Evolutionary conservation across 1,140 invertebrate species (phyloP), one percentile per base, ranked within the genome.

Genomic region (Ctenoplectra terminalis): DNA sequence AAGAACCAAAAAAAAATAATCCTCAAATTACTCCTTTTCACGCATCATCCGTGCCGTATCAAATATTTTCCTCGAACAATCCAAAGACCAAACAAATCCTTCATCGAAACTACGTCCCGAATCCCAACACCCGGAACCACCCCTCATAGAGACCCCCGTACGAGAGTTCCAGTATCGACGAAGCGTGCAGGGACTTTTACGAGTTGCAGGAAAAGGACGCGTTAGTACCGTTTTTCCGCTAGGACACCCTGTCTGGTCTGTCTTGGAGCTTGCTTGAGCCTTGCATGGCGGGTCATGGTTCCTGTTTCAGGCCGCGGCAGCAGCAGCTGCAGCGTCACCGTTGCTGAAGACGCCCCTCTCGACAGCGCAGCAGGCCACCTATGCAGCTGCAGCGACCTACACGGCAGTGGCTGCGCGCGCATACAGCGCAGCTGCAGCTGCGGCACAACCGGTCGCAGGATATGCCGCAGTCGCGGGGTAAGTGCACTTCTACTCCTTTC

Each of bases 331-430:
- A 90, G 96, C 96, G 74, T 96, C 96, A 84, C 95, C 95, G 81
- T 95, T 96, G 84, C 93, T 96, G 92, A 94, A 96, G 92, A 96
- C 96, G 63, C 96, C 96, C 84, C 94, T 96, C 88, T 96, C 94
- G 91, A 96, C 94, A 93, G 95, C 94, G 92, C 96, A 94, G 94
- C 96, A 95, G 92, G 96, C 97, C 82, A 96, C 95, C 84, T 97
- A 97, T 93, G 97, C 96, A 91, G 97, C 97, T 87, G 97, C 96
- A 82, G 97, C 97, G 46, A 96, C 96, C 54, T 97, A 97, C 89
- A 97, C 97, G 69, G 96, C 97, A 50, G 97, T 97, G 58, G 97
- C 97, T 66, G 97, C 97, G 61, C 94, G 97, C 87, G 96, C 96
- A 85, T 96, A 96, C 82, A 94, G 94, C 54, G 95, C 95, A 90